Conservation (phyloP, 2,797 vertebrate species). For the Gallinago nigripennis region DNA sequence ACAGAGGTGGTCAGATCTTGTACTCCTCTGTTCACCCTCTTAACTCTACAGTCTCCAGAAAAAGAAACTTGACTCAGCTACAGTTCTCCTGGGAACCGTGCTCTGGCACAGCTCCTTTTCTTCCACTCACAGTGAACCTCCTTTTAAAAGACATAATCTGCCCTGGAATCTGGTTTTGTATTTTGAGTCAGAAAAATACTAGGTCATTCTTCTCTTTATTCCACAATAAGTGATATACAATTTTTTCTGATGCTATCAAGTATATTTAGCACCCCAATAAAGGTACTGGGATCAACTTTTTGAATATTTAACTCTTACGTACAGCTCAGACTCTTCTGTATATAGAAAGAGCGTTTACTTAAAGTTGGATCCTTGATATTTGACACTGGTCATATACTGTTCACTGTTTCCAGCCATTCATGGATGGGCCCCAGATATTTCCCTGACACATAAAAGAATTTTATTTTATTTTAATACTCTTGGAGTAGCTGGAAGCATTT, state of each 20-base stretch:
- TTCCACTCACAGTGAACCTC: constrained; percentile 21
- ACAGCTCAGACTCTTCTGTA: background rate
- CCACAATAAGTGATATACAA: background rate
- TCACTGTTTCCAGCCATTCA: constrained; percentile 29
- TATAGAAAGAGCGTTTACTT: background rate
- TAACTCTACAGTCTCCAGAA: constrained; percentile 28
- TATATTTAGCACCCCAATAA: background rate
- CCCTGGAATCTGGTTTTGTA: constrained; percentile 1
- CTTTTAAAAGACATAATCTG: constrained; percentile 29
- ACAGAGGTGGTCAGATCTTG: background rate
- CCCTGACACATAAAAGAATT: constrained; percentile 19
- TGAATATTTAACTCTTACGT: background rate
- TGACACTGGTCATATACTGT: background rate
- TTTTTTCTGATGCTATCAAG: background rate
- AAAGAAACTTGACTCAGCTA: constrained; percentile 37
- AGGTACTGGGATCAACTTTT: background rate
- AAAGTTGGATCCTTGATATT: background rate
- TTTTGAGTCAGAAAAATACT: constrained; percentile 32
- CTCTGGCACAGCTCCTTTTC: constrained; percentile 11
- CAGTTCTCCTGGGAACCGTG: background rate
- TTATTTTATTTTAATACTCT: constrained; percentile 24
- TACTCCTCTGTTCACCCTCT: background rate
- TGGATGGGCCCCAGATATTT: constrained; percentile 43
- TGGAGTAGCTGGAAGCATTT: constrained; percentile 38
- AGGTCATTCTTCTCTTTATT: constrained; percentile 5